These are phyloP conservation scores for Psittacula echo DNA, from an alignment of 2,797 vertebrate species.

Conservation along the genomic window DNA sequence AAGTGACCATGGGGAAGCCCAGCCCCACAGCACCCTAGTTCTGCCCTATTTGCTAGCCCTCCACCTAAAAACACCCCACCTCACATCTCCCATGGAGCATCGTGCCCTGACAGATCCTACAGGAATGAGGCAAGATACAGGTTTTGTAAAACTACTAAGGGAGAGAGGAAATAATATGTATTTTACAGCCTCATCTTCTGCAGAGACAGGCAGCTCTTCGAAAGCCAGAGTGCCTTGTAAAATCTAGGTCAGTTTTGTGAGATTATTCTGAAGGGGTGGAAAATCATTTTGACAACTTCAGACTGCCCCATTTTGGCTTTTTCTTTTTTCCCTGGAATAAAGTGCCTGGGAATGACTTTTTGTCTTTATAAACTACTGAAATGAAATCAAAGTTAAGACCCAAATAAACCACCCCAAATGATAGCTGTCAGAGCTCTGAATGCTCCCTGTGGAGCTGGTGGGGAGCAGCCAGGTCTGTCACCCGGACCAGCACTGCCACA, in stretches of 20 bases:
- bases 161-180: neutral
- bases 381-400: slow-evolving; percentile 42
- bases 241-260: slow-evolving; percentile 52
- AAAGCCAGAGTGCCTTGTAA: neutral
- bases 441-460: rapidly evolving
- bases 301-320: neutral
- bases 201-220: slow-evolving; percentile 3
- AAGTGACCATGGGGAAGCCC: neutral
- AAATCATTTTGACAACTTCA: slow-evolving; percentile 51
- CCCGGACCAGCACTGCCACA: neutral
- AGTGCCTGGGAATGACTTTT: neutral
- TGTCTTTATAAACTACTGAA: slow-evolving; percentile 31
- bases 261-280: slow-evolving; percentile 29
- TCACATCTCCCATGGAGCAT: neutral
- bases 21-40: neutral
- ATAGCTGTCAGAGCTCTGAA: neutral
- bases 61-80: neutral
- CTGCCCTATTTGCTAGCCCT: neutral
- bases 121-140: neutral
- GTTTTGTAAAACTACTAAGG: neutral
- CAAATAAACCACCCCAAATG: neutral
- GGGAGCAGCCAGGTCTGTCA: neutral
- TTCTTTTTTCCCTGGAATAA: neutral
- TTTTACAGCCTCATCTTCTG: slow-evolving; percentile 2
- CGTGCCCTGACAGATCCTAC: rapidly evolving